phyloP scores from a whole-genome alignment of 1,140 invertebrate genomes.

The Vanessa atalanta region DNA sequence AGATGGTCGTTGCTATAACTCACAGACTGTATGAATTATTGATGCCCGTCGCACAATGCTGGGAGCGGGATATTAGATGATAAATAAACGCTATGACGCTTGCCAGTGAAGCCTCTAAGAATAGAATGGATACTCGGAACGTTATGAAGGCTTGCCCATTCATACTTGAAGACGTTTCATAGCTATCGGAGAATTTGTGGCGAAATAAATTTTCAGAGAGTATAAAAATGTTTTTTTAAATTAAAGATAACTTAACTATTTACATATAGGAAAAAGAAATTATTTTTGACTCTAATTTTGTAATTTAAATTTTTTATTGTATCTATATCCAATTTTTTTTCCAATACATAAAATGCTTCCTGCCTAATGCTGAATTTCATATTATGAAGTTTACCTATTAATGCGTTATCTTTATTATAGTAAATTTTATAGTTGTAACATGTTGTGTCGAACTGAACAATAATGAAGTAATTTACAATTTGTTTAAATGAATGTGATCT shows the following conservation, averaged over 20 bases:
- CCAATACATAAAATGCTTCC: too few species aligned
- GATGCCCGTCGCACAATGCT: slow-evolving; percentile 53
- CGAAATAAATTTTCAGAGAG: slow-evolving; percentile 19
- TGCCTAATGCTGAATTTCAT: too few species aligned
- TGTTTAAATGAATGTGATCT: too few species aligned
- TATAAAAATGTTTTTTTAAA: neutral
- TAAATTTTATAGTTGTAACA: too few species aligned
- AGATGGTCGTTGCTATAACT: slow-evolving; percentile 59
- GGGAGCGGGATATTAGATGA: slow-evolving; percentile 56
- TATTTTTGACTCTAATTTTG: too few species aligned
- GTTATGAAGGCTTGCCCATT: slow-evolving; percentile 30
- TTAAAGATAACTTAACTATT: neutral
- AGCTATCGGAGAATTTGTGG: slow-evolving; percentile 24
- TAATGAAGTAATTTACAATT: too few species aligned
- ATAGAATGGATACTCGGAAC: slow-evolving; percentile 40
- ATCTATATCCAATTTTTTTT: too few species aligned
- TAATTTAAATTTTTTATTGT: too few species aligned
- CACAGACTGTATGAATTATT: slow-evolving; percentile 65
- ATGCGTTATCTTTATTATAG: neutral
- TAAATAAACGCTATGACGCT: slow-evolving; percentile 60
- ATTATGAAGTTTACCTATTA: too few species aligned
- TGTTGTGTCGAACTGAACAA: neutral
- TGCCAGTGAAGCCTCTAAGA: slow-evolving; percentile 40
- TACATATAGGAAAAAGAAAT: too few species aligned
- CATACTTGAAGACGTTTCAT: slow-evolving; percentile 28